phyloP scores from a whole-genome alignment of 2,888 invertebrate species.

The Leucoma salicis region DNA sequence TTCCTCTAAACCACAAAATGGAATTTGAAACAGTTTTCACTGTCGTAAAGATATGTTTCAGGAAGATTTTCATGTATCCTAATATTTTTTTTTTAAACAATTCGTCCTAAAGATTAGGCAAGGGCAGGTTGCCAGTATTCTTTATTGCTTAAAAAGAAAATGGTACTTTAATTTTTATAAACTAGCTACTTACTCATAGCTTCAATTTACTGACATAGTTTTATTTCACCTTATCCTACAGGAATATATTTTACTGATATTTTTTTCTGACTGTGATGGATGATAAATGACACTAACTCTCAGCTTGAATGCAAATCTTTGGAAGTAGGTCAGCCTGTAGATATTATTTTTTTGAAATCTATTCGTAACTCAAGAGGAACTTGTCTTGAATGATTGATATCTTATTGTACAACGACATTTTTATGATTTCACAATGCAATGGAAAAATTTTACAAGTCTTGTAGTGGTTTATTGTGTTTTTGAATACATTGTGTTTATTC shows the following conservation, averaged over 20 bases:
- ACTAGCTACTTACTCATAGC: no score
- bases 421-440: conserved; percentile 65
- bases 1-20: no score
- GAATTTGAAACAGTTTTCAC: no score
- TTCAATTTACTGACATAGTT: background rate
- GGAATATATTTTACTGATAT: background rate
- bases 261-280: conserved; percentile 51
- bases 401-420: conserved; percentile 68
- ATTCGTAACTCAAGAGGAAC: conserved; percentile 60
- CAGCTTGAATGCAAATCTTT: conserved; percentile 75
- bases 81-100: no score
- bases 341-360: conserved; percentile 69
- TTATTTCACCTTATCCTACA: background rate
- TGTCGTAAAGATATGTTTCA: no score
- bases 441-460: conserved; percentile 58
- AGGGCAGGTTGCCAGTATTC: no score
- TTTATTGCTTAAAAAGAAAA: no score
- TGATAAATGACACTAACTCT: conserved; percentile 68
- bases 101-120: no score
- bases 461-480: conserved; percentile 55
- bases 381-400: conserved; percentile 73
- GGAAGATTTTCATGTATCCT: no score
- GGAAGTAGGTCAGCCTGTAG: conserved; percentile 70
- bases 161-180: no score
- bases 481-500: conserved; percentile 48